phyloP scores from a whole-genome alignment of 92 coral and sea anemone species.

The Parazoanthus atlanticus region DNA sequence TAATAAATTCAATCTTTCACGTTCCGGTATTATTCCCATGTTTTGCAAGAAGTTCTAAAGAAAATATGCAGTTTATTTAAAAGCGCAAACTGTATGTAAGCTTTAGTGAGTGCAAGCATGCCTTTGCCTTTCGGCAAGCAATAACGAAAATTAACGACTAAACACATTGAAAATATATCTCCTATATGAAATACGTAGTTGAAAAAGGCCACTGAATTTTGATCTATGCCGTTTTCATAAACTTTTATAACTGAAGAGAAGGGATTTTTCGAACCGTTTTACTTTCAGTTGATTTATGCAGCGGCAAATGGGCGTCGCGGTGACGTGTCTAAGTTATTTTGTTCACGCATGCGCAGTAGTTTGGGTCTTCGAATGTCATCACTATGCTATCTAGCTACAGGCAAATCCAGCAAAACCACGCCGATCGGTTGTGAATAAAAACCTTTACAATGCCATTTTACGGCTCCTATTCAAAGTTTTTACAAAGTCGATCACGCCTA shows the following conservation, averaged over 20 bases:
- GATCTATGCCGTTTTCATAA: neutral
- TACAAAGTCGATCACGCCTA: neutral
- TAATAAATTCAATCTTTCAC: too few species aligned
- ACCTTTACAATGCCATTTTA: neutral
- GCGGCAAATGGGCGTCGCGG: neutral
- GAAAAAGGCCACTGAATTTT: neutral
- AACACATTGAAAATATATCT: neutral
- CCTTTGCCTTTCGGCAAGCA: too few species aligned
- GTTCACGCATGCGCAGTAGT: conserved; percentile 8
- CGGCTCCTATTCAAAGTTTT: neutral
- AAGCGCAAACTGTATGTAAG: too few species aligned
- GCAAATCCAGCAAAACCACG: neutral
- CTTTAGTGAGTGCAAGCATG: too few species aligned
- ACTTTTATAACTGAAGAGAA: neutral
- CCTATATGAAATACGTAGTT: too few species aligned
- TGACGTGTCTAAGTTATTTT: neutral
- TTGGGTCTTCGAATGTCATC: neutral
- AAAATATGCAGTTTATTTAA: too few species aligned
- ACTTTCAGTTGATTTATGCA: neutral
- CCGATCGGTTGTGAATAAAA: neutral
- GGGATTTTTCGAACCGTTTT: neutral
- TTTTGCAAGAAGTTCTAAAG: too few species aligned
- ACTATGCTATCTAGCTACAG: neutral
- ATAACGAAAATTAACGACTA: too few species aligned
- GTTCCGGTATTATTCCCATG: too few species aligned